These are phyloP conservation scores for Leucozona laternaria DNA, from an alignment of 2,888 invertebrate species.

Conservation along the genomic window DNA sequence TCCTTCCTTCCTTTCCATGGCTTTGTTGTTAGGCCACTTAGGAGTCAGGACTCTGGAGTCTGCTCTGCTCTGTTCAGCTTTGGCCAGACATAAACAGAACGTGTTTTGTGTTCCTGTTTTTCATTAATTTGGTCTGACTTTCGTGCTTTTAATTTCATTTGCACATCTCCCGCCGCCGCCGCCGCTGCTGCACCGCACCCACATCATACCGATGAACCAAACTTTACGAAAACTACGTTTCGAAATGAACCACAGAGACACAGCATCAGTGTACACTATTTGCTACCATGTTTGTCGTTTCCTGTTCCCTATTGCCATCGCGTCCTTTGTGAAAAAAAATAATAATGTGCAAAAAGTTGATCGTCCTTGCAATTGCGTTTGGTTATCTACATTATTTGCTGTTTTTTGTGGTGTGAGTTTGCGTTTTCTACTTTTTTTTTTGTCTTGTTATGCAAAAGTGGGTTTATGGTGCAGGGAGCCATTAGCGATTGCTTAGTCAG, in stretches of 20 bases:
- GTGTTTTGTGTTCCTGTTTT: constrained; percentile 59
- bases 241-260: constrained; percentile 35
- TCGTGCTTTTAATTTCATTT: constrained; percentile 70
- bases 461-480: constrained; percentile 38
- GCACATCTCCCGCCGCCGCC: too few relatives aligned
- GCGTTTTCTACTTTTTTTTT: not conserved
- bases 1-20: constrained; percentile 37
- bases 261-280: constrained; percentile 35
- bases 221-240: constrained; percentile 46
- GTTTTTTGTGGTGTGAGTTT: not conserved
- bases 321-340: constrained; percentile 30
- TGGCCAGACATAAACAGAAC: constrained; percentile 52
- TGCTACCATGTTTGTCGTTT: constrained; percentile 14
- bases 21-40: constrained; percentile 27
- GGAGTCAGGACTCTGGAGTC: constrained; percentile 15
- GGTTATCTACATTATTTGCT: constrained; percentile 38
- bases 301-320: constrained; percentile 15
- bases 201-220: constrained; percentile 11
- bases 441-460: constrained; percentile 27
- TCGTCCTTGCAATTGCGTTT: constrained; percentile 67
- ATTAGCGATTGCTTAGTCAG: constrained; percentile 56
- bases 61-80: not conserved
- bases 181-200: not conserved
- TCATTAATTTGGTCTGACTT: constrained; percentile 68
- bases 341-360: constrained; percentile 58